Base-by-base conservation (phyloP, 2,113 vertebrate species). In the Sardina pilchardus region DNA sequence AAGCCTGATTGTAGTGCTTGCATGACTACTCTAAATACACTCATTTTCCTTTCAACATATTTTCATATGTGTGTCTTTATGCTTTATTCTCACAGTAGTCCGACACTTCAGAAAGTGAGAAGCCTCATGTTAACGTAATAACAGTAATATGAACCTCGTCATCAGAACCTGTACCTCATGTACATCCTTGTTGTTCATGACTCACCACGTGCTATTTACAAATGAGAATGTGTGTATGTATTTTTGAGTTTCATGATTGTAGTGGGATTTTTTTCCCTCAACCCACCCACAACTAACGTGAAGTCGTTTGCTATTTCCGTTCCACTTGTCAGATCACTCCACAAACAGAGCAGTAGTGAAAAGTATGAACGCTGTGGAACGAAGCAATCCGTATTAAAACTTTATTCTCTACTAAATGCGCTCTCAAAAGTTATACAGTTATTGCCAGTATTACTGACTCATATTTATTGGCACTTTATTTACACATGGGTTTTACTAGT, bases 211-310 rank as follows among this genome's bases (percentile, higher is more conserved):
- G 93, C 90, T 93, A 95, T 94, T 91, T 92, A 93, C 94, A 91
- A 88, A 63, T 84, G 88, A 78, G 71, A 36, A 36, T 16, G 71
- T 78, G 71, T 78, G 30, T 34, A 19, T 59, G 53, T 59, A 6
- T 78, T 17, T 67, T 91, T 92, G 95, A 90, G 86, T 94, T 86
- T 85, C 91, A 89, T 86, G 90, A 94, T 95, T 96, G 91, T 96
- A 93, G 95, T 96, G 94, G 95, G 91, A 83, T 89, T 89, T 94
- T 95, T 95, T 95, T 94, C 93, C 67, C 71, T 97, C 95, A 94
- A 94, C 94, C 92, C 89, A 93, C 94, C 94, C 93, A 92, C 93
- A 96, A 93, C 94, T 97, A 96, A 93, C 96, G 94, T 96, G 94
- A 96, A 95, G 91, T 89, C 2, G 71, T 34, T 90, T 94, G 91